Evolutionary conservation across 1,140 invertebrate genomes (phyloP), one percentile per base, ranked within the genome.

Genomic region (Heliconius nattereri): DNA sequence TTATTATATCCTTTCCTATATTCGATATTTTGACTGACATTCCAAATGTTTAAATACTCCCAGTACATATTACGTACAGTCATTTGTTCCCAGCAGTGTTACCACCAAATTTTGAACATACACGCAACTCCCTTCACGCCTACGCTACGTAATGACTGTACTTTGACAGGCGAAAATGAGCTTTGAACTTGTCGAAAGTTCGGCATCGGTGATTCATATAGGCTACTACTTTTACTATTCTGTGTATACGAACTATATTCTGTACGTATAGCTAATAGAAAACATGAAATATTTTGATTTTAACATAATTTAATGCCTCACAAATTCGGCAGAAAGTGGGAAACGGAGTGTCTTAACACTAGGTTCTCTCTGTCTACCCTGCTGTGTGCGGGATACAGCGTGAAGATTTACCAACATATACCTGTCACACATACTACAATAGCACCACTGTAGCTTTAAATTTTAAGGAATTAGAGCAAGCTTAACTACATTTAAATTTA

Each of bases 91-190:
- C 8, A 71, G 75, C 26, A 73, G 72, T 78, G 73, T 60, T 60
- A 66, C 45, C 71, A 75, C 66, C 73, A 75, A 81, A 71, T 72
- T 82, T 78, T 75, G 66, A 80, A 81, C 76, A 57, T 71, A 79
- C 82, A 83, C 82, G 82, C 77, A 40, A 83, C 57, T 80, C 71
- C 78, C 29, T 76, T 76, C 83, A 81, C 79, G 75, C 78, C 78
- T 40, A 83, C 73, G 23, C 57, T 23, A 70, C 54, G 78, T 82
- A 84, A 84, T 84, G 79, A 82, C 49, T 78, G 75, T 70, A 37
- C n/a, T 81, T 84, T 84, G 83, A 81, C 83, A 81, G 82, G 73
- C 73, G 77, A 81, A 81, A 81, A 83, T 78, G 73, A 76, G 75
- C 78, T 78, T 81, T 45, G 71, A 75, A 77, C 76, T 76, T 78